These are phyloP conservation scores for Phyllotreta striolata DNA, from an alignment of 2,888 invertebrate species.

Conservation along the genomic window DNA sequence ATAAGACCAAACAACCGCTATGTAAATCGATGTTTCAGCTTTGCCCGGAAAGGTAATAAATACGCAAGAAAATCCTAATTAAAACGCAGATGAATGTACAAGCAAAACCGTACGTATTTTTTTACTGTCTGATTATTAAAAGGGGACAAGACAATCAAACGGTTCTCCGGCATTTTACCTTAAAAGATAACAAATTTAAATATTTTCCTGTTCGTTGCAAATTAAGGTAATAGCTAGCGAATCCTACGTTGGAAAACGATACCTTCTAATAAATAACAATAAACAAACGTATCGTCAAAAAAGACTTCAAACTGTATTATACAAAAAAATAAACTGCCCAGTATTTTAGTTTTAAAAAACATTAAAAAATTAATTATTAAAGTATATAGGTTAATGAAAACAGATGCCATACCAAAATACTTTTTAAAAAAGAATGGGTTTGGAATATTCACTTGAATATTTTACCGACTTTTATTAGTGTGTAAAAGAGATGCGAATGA, in stretches of 20 bases:
- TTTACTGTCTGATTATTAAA: background rate
- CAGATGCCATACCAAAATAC: constrained; percentile 42
- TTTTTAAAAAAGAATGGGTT: constrained; percentile 28
- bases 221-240: constrained; percentile 14
- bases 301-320: constrained; percentile 42
- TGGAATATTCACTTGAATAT: constrained; percentile 23
- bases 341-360: constrained; percentile 42
- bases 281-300: constrained; percentile 16
- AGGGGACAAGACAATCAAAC: too few relatives aligned
- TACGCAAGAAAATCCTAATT: constrained; percentile 23
- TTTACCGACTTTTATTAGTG: constrained; percentile 22
- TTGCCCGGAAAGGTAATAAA: constrained; percentile 21
- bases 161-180: too few relatives aligned
- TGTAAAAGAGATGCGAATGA: background rate
- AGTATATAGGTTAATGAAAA: constrained; percentile 34
- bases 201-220: background rate
- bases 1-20: constrained; percentile 34
- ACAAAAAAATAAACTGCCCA: constrained; percentile 38
- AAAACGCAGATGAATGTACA: constrained; percentile 18
- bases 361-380: constrained; percentile 21
- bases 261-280: constrained; percentile 9
- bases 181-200: too few relatives aligned
- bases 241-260: constrained; percentile 1
- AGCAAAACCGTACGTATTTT: background rate
- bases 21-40: constrained; percentile 13